Evolutionary conservation across 30 jellyfish, hydroid and myxozoan genomes (phyloP), one percentile per base, ranked within the genome.

Genomic region (Turritopsis rubra): DNA sequence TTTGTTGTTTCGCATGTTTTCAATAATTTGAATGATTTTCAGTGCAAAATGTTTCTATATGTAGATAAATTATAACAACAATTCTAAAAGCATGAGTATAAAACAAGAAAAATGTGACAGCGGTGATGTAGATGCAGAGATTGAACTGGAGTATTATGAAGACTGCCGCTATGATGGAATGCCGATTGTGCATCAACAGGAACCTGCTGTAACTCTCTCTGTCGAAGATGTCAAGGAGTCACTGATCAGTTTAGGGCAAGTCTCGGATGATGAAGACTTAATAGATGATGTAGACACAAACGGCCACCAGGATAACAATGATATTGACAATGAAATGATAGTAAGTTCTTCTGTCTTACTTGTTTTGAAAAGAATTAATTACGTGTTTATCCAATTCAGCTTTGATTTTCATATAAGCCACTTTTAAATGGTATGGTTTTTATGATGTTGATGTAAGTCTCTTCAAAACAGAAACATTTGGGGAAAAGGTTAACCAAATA

Each of bases 81-180:
- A 68, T 22, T n/a, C 9, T 27, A 41, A 41, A 41, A 41, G 9
- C 60, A 41, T 41, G 60, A 41, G 60, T 41, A 13, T 41, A 41
- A 41, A 41, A 68, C 31, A 68, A 19, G 30, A 68, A 0, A 68
- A 68, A n/a, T n/a, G 23, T n/a, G 28, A 27, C 16, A 68, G 77
- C 19, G 30, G 30, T 1, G 77, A 68, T 68, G 77, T 27, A 68
- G 77, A 68, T 19, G 0, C 77, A 7, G 77, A 68, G 77, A 68
- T 68, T n/a, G 31, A 68, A 22, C 77, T 68, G 0, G 77, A 68
- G 19, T 68, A 68, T 19, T 68, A 68, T 68, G 77, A 68, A 68
- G 77, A 68, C 30, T 68, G 30, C 60, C 60, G 60, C 9, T 41
- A 41, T 41, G 60, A 41, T 41, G 60, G 60, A 41, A 41, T 41